These are phyloP conservation scores for human DNA, from an alignment of 2,113 vertebrate genomes.

Conservation along the genomic window DNA sequence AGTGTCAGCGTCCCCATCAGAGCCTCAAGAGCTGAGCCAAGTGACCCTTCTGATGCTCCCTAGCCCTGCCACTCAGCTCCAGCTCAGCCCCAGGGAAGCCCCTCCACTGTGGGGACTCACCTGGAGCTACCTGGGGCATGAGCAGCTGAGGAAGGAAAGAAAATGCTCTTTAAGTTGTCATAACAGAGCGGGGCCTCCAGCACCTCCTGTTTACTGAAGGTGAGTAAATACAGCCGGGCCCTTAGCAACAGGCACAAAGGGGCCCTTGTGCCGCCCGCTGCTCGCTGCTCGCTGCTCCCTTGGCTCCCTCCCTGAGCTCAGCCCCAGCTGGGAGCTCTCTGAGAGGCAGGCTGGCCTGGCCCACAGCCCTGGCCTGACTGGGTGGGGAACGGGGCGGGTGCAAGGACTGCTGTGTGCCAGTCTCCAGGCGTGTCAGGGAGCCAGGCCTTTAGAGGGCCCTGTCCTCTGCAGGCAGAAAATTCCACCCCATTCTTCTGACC, in stretches of 20 bases:
- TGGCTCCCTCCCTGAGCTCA: background rate
- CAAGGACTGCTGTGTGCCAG: background rate
- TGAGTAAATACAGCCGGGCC: slow-evolving; percentile 67
- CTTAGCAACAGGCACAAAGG: slow-evolving; percentile 74
- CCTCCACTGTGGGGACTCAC: background rate
- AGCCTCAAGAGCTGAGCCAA: background rate
- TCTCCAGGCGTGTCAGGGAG: accelerated
- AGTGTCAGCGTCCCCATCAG: background rate
- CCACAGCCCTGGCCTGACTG: accelerated
- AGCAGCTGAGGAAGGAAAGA: background rate
- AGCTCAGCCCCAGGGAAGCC: background rate
- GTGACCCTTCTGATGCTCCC: background rate
- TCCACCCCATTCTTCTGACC: background rate
- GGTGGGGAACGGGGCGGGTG: background rate
- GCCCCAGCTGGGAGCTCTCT: slow-evolving; percentile 23
- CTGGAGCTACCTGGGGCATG: background rate
- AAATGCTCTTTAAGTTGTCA: slow-evolving; percentile 39
- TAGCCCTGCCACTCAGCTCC: background rate
- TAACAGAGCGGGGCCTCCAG: slow-evolving; percentile 55
- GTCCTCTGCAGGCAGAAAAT: background rate
- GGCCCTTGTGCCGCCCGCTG: background rate
- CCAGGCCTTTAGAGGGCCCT: background rate
- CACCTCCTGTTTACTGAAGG: slow-evolving; percentile 72
- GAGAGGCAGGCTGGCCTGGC: background rate
- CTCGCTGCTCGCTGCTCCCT: background rate